Evolutionary conservation across 2,797 vertebrate genomes (phyloP).

Genomic region (Sebastes matsubarae): DNA sequence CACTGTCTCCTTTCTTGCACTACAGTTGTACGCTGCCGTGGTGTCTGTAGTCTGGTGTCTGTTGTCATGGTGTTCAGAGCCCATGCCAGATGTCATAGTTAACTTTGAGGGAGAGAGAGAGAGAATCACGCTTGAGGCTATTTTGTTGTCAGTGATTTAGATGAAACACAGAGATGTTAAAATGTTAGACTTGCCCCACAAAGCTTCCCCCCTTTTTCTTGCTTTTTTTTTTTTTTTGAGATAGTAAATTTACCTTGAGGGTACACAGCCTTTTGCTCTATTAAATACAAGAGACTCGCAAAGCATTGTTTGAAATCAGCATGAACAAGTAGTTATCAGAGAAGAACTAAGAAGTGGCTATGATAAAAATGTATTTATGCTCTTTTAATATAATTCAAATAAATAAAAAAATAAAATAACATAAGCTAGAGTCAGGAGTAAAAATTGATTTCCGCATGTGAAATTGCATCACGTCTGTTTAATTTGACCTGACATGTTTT

Average conservation of each 20-base stretch:
- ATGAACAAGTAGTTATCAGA: slow-evolving; percentile 68
- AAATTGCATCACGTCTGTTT: slow-evolving; percentile 17
- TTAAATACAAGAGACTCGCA: slow-evolving; percentile 66
- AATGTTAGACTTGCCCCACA: slow-evolving; percentile 81
- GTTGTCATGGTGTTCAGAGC: slow-evolving; percentile 87
- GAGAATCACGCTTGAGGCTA: slow-evolving; percentile 85
- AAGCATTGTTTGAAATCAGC: slow-evolving; percentile 74
- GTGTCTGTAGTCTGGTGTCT: slow-evolving; percentile 84
- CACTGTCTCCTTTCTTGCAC: slow-evolving; percentile 71
- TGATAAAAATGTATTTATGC: slow-evolving; percentile 48
- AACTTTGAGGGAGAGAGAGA: slow-evolving; percentile 79
- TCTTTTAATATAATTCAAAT: slow-evolving; percentile 30
- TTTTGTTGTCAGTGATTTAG: slow-evolving; percentile 88
- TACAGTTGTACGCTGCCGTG: slow-evolving; percentile 78
- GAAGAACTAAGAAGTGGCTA: slow-evolving; percentile 35
- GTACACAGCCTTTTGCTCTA: slow-evolving; percentile 74
- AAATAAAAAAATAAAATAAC: background rate
- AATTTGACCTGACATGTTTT: slow-evolving; percentile 27
- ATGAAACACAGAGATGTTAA: slow-evolving; percentile 85
- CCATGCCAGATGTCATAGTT: slow-evolving; percentile 89
- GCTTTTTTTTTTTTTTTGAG: slow-evolving; percentile 47
- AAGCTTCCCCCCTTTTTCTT: slow-evolving; percentile 64
- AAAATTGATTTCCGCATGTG: slow-evolving; percentile 31
- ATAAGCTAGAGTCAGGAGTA: background rate
- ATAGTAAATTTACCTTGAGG: slow-evolving; percentile 81